A percentile compares a stretch with the other conserved stretches of the same genome.
These are phyloP conservation scores for Pantala flavescens DNA, from an alignment of 1,140 invertebrate genomes.

Conservation along the genomic window DNA sequence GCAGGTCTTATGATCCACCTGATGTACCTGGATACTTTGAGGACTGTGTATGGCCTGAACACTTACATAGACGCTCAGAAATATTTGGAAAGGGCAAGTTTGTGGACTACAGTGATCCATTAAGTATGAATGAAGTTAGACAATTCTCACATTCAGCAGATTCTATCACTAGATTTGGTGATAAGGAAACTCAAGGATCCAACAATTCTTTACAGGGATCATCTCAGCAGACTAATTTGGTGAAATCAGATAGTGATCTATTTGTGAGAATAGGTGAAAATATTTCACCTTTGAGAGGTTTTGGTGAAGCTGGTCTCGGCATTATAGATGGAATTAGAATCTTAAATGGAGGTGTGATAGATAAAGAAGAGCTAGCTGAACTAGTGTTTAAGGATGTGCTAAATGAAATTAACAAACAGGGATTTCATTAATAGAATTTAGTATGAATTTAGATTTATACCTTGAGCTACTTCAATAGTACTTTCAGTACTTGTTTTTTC, in stretches of 20 bases:
- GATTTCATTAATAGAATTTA: too few species aligned
- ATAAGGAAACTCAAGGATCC: background rate
- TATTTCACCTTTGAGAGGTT: background rate
- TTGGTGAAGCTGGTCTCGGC: background rate
- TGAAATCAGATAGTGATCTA: background rate
- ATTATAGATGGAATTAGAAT: background rate
- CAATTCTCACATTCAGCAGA: background rate
- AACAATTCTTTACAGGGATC: background rate
- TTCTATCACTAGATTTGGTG: background rate
- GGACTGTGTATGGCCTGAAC: conserved; percentile 62
- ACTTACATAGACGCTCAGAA: conserved; percentile 30
- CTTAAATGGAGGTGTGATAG: background rate
- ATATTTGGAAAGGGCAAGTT: background rate
- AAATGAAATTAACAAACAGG: background rate
- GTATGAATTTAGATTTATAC: too few species aligned
- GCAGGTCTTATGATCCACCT: conserved; percentile 60
- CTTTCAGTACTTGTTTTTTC: too few species aligned
- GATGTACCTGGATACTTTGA: conserved; percentile 73
- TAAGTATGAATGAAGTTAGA: background rate
- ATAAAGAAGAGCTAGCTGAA: background rate
- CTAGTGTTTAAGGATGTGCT: background rate
- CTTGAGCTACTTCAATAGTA: too few species aligned
- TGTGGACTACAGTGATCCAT: background rate
- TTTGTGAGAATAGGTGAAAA: background rate
- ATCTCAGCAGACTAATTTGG: background rate